A percentile compares a stretch with the other conserved stretches of the same genome.
Conservation (phyloP, 2,888 invertebrate species). For the Agrotis ipsilon region DNA sequence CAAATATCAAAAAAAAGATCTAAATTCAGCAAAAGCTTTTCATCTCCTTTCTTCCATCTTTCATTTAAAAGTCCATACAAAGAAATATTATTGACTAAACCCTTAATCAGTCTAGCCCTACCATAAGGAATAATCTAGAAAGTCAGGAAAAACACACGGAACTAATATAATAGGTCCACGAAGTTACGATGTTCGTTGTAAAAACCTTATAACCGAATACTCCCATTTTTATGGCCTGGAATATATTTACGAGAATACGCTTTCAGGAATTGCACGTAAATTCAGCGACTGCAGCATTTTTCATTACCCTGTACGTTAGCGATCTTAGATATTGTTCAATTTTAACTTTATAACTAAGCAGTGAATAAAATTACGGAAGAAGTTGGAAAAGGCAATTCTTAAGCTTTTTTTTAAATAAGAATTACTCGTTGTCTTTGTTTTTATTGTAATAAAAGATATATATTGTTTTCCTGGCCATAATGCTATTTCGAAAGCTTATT, state of each 20-base stretch:
- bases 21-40: not conserved
- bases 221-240: slow-evolving; percentile 84
- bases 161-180: slow-evolving; percentile 59
- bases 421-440: not conserved
- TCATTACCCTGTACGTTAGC: slow-evolving; percentile 72
- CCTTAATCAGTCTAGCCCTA: slow-evolving; percentile 3
- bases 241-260: slow-evolving; percentile 87
- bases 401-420: not conserved
- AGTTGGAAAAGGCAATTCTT: not conserved
- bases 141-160: slow-evolving; percentile 54
- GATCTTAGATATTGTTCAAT: slow-evolving; percentile 58
- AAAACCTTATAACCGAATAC: slow-evolving; percentile 85
- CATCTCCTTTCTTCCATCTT: not conserved
- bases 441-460: not conserved
- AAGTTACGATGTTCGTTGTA: slow-evolving; percentile 80
- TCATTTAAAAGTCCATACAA: not conserved
- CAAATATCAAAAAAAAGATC: not conserved
- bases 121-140: slow-evolving; percentile 18
- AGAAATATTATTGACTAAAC: not conserved
- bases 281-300: slow-evolving; percentile 78
- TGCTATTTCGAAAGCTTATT: not conserved
- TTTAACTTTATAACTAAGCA: slow-evolving; percentile 52
- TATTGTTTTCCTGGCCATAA: not conserved
- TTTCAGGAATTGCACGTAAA: slow-evolving; percentile 85
- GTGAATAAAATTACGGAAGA: slow-evolving; percentile 7